Evolutionary conservation across 2,888 invertebrate species (phyloP).

Genomic region (Orchestes rusci): DNA sequence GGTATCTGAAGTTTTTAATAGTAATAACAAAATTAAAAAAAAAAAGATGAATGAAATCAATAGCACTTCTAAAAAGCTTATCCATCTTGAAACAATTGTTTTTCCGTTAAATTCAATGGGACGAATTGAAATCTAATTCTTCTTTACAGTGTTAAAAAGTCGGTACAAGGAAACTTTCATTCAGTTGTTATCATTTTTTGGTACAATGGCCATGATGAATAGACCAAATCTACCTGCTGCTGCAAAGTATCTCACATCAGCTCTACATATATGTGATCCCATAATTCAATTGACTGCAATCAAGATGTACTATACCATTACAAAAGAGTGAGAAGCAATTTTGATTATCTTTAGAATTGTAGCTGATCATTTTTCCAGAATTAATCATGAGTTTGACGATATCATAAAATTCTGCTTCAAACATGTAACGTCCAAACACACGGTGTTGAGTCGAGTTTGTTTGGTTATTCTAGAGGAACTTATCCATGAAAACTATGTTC

Average conservation of each 20-base stretch:
- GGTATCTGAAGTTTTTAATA: no score
- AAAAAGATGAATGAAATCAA: not conserved
- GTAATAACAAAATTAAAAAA: no score
- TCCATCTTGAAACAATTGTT: no score
- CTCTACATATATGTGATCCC: conserved; percentile 21
- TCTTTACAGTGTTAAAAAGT: conserved; percentile 18
- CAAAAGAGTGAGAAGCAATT: conserved; percentile 26
- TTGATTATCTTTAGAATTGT: not conserved
- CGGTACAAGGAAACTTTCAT: conserved; percentile 24
- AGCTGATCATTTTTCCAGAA: conserved; percentile 16
- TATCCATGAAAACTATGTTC: conserved; percentile 28
- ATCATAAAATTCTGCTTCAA: conserved; percentile 26
- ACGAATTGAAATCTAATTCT: no score
- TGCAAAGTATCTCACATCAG: conserved; percentile 18
- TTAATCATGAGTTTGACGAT: conserved; percentile 29
- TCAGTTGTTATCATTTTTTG: conserved; percentile 28
- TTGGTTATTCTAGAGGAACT: conserved; percentile 28
- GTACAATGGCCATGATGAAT: conserved; percentile 28
- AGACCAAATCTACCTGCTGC: conserved; percentile 24
- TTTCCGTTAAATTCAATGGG: not conserved
- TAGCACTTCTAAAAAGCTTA: no score
- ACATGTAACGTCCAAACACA: conserved; percentile 26
- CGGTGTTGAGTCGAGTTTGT: conserved; percentile 26
- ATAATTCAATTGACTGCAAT: conserved; percentile 25
- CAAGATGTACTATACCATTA: conserved; percentile 27